Conservation (phyloP, 2,888 invertebrate species). For the Caenorhabditis becei region DNA sequence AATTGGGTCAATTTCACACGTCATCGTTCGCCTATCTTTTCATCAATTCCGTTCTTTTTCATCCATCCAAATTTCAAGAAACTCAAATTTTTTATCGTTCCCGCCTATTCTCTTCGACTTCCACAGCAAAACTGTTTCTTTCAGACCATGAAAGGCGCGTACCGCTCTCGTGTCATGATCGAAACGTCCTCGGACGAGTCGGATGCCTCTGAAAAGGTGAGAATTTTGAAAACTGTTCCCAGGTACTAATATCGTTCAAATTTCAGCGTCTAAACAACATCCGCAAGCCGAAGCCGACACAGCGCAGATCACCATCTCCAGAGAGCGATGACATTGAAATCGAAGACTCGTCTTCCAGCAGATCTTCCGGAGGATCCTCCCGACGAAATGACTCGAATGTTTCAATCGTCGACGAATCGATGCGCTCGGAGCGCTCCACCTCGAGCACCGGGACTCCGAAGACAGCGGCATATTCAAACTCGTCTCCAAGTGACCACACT, state of each 20-base stretch:
- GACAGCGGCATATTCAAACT: neutral
- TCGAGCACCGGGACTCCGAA: too few relatives aligned
- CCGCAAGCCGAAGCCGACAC: neutral
- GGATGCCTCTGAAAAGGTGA: neutral
- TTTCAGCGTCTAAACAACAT: neutral
- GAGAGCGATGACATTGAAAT: neutral
- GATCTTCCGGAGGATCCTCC: too few relatives aligned
- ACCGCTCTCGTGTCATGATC: constrained; percentile 23
- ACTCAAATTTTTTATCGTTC: too few relatives aligned
- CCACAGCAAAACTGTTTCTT: too few relatives aligned
- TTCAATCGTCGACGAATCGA: constrained; percentile 4
- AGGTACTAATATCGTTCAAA: neutral
- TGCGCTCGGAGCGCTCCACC: constrained; percentile 4
- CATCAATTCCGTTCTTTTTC: too few relatives aligned
- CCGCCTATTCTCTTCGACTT: too few relatives aligned
- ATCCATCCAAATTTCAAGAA: too few relatives aligned
- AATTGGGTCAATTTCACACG: too few relatives aligned
- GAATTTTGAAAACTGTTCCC: too few relatives aligned
- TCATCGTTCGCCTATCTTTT: too few relatives aligned
- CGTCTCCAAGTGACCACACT: neutral
- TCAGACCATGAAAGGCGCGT: neutral
- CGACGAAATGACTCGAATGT: neutral
- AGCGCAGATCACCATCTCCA: neutral
- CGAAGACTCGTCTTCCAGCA: neutral
- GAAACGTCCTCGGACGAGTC: constrained; percentile 22